Base-by-base conservation (phyloP, 2,113 vertebrate genomes). In the Mohoua ochrocephala region DNA sequence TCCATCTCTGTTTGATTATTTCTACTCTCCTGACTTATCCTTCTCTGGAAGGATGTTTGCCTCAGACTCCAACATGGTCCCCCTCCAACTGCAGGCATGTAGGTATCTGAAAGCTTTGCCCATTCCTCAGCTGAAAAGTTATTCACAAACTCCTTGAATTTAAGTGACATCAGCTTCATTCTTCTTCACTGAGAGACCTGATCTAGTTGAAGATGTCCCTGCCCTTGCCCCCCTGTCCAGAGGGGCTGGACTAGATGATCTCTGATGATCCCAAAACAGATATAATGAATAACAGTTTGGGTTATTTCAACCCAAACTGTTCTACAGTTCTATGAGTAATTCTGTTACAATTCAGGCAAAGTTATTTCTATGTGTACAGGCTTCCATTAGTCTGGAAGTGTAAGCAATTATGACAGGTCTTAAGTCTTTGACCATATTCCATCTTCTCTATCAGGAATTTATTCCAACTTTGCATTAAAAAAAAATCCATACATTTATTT, bases 71-170 rank as follows among this genome's bases (percentile, higher is more conserved):
- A 37, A 1, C 15, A 77, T 1, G 3, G 7, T 47, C 47, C 26
- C 7, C 9, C 24, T 16, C 2, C 71, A 80, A 1, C 6, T 47
- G 27, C 52, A 63, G 4, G 17, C 7, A 13, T 1, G 1, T 3
- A 21, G 39, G 30, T 35, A 76, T 57, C 37, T 60, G 52, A 63
- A 91, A 75, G 8, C 8, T 83, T 71, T 88, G 20, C 28, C 28
- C 15, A 8, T 75, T 87, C 61, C 57, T 83, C 59, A 59, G 35
- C 28, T 71, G 63, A 87, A 84, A 91, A 53, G 16, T 54, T 67
- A 23, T 61, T 79, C 60, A 64, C 26, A 50, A 59, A 50, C 4
- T 75, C 26, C 47, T 75, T 71, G 20, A 41, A 49, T 70, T 65
- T 50, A 56, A 70, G 19, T n/a, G 57, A 16, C 11, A 63, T 57